A percentile compares a stretch with the other conserved stretches of the same genome.
phyloP scores from a whole-genome alignment of 2,888 invertebrate genomes.

The Erynnis tages region DNA sequence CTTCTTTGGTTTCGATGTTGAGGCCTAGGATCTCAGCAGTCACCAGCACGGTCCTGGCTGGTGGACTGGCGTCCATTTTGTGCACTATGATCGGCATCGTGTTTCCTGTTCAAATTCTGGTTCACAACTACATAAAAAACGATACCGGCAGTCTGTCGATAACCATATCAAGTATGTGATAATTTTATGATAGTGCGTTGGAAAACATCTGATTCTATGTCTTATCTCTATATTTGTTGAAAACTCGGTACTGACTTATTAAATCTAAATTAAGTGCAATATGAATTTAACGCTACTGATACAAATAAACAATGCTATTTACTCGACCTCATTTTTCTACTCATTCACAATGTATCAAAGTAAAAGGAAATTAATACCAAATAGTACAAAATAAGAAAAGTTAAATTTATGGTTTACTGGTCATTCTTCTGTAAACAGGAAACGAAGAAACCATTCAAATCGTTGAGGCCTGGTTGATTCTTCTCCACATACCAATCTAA shows the following conservation, averaged over 20 bases:
- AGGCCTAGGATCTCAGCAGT: conserved; percentile 43
- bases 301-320: too few relatives aligned
- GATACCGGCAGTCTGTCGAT: too few relatives aligned
- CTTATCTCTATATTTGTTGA: too few relatives aligned
- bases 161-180: too few relatives aligned
- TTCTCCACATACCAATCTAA: conserved; percentile 45
- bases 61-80: conserved; percentile 40
- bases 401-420: neutral
- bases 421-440: conserved; percentile 2
- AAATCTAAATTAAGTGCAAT: too few relatives aligned
- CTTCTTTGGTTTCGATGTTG: conserved; percentile 37
- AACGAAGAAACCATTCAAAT: conserved; percentile 10
- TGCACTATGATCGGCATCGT: conserved; percentile 14
- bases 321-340: too few relatives aligned
- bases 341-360: too few relatives aligned
- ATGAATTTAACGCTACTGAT: too few relatives aligned
- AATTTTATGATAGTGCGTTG: too few relatives aligned
- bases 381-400: neutral
- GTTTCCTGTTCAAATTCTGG: neutral
- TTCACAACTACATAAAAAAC: neutral
- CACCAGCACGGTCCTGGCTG: conserved; percentile 46
- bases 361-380: neutral
- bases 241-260: too few relatives aligned
- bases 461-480: conserved; percentile 42
- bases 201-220: too few relatives aligned